phyloP scores from a whole-genome alignment of 2,113 vertebrate genomes.

The Columba livia region DNA sequence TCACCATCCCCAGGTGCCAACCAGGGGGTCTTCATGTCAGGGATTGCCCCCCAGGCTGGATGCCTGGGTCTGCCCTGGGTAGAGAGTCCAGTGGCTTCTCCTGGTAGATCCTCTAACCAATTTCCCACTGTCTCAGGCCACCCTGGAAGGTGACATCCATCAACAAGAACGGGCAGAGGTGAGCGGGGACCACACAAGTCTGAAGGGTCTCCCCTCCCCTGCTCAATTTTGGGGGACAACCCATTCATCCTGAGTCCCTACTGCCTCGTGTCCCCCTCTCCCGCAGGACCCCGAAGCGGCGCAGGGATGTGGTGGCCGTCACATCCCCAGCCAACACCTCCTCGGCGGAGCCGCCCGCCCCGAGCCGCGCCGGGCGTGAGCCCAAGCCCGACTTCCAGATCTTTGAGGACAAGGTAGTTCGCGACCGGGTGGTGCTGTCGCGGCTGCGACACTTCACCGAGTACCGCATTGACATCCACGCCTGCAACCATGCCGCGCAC shows the following conservation, averaged over 20 bases:
- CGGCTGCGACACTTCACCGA: conserved; percentile 81
- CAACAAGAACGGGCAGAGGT: conserved; percentile 75
- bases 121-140: conserved; percentile 48
- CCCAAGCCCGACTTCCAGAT: conserved; percentile 65
- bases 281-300: conserved; percentile 40
- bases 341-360: fast-evolving
- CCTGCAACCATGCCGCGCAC: conserved; percentile 82
- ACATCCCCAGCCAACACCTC: not conserved
- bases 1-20: conserved; percentile 79
- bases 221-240: not conserved
- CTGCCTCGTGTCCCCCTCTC: fast-evolving
- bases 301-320: conserved; percentile 13
- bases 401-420: conserved; percentile 80
- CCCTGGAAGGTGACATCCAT: conserved; percentile 82
- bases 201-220: not conserved
- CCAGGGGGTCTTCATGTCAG: fast-evolving
- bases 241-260: fast-evolving
- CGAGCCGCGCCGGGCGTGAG: fast-evolving
- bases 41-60: not conserved
- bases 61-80: not conserved
- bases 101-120: not conserved
- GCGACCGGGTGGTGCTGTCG: conserved; percentile 70
- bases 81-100: not conserved
- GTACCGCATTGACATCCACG: conserved; percentile 84
- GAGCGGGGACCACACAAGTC: not conserved